Conservation (phyloP, 2,797 vertebrate genomes). For the Chelonia mydas region DNA sequence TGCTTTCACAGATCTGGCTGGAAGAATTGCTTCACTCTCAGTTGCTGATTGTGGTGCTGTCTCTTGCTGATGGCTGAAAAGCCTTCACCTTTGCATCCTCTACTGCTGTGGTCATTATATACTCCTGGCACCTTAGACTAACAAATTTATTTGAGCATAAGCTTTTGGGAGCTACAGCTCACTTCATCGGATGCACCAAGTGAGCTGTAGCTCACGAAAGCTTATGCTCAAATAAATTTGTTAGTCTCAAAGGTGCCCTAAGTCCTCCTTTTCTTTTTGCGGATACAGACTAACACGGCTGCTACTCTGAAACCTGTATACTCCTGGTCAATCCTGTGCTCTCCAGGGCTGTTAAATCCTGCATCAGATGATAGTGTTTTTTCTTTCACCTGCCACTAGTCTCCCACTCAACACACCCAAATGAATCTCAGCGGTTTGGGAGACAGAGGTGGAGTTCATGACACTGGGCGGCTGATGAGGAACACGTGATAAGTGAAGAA, state of each 20-base stretch:
- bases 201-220: no score
- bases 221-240: no score
- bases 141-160: no score
- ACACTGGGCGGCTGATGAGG: background rate
- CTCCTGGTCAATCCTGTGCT: background rate
- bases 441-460: background rate
- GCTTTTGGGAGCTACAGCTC: no score
- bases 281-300: no score
- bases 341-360: background rate
- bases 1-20: background rate
- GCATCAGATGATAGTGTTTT: background rate
- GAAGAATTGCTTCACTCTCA: background rate
- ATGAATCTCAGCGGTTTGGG: background rate
- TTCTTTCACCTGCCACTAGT: background rate
- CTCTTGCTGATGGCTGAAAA: background rate
- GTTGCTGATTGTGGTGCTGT: background rate
- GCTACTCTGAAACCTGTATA: background rate
- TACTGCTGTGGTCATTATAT: background rate
- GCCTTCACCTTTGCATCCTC: background rate
- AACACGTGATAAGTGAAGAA: background rate
- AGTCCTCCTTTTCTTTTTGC: no score
- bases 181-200: no score
- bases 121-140: no score
- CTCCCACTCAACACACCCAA: background rate
- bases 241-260: no score